A percentile compares a stretch with the other conserved stretches of the same genome.
phyloP scores from a whole-genome alignment of 2,113 vertebrate species.

The Notarius lentiginosus region DNA sequence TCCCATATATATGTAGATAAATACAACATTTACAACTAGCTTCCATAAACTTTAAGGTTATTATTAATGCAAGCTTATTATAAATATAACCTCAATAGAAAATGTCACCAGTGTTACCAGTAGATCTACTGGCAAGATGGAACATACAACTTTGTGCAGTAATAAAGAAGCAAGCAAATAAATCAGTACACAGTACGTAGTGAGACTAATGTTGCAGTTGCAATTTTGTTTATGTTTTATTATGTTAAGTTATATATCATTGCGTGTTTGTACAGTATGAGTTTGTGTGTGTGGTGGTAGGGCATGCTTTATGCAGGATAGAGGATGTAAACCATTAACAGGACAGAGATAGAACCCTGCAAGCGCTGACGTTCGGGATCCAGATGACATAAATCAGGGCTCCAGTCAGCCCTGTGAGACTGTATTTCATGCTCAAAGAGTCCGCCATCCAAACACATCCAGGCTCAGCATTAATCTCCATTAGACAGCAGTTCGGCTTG shows the following conservation, averaged over 20 bases:
- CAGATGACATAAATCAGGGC: constrained; percentile 55
- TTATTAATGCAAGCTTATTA: no score
- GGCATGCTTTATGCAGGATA: constrained; percentile 38
- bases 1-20: neutral
- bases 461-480: constrained; percentile 56
- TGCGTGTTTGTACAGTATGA: neutral
- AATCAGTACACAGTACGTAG: neutral
- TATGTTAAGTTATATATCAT: neutral
- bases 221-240: neutral
- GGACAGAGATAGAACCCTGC: constrained; percentile 43
- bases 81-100: no score
- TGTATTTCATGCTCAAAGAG: constrained; percentile 59
- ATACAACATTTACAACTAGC: neutral
- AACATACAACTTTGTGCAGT: neutral
- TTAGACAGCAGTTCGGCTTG: constrained; percentile 52
- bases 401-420: constrained; percentile 51
- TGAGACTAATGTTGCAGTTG: neutral
- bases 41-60: no score
- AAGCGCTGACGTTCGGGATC: constrained; percentile 49
- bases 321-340: constrained; percentile 44
- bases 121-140: neutral
- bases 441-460: constrained; percentile 55
- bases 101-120: neutral
- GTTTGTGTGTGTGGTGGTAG: constrained; percentile 28
- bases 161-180: neutral